Conservation (phyloP, 2,113 vertebrate species). For the Pomatostomus ruficeps region DNA sequence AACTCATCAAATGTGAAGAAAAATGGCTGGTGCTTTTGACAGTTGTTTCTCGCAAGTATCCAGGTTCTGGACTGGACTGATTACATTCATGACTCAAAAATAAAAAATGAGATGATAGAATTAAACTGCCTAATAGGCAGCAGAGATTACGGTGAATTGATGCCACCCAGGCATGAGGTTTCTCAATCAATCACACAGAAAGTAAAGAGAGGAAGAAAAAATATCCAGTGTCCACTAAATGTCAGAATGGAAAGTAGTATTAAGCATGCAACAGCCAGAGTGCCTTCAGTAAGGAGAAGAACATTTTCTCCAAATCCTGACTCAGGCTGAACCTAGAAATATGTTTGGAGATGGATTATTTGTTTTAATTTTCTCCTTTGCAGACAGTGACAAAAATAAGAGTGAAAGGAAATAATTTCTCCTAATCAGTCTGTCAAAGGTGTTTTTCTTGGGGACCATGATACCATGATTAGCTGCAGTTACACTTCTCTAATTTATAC, state of each 20-base stretch:
- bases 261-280: not conserved
- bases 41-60: slow-evolving; percentile 11
- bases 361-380: not conserved
- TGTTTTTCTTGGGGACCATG: not conserved
- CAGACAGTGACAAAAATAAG: not conserved
- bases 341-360: slow-evolving; percentile 2
- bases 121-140: slow-evolving; percentile 2
- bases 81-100: slow-evolving; percentile 11
- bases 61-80: slow-evolving; percentile 13
- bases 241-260: not conserved
- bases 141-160: slow-evolving; percentile 1
- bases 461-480: not conserved
- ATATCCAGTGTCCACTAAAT: not conserved
- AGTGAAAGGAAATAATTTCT: not conserved
- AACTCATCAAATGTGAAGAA: slow-evolving; percentile 19
- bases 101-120: slow-evolving; percentile 16
- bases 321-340: not conserved
- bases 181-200: slow-evolving; percentile 14
- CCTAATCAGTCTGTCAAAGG: not conserved
- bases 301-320: not conserved
- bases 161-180: not conserved
- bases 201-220: not conserved
- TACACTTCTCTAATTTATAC: not conserved
- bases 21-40: not conserved
- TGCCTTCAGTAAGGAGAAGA: not conserved